phyloP scores from a whole-genome alignment of 2,797 vertebrate species.

The Merluccius polli region DNA sequence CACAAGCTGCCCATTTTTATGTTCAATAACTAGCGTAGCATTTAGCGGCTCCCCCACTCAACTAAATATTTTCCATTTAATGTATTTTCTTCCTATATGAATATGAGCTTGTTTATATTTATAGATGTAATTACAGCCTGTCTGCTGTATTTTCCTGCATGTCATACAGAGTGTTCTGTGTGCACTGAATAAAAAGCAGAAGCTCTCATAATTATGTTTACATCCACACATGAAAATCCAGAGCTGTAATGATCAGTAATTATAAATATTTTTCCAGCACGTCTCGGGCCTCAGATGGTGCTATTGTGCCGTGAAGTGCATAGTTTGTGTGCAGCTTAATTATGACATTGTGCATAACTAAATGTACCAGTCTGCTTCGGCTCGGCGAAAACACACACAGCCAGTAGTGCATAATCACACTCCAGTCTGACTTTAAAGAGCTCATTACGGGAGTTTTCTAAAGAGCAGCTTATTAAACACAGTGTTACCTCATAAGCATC shows the following conservation, averaged over 20 bases:
- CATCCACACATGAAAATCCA: conserved; percentile 72
- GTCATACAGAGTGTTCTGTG: conserved; percentile 67
- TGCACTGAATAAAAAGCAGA: conserved; percentile 70
- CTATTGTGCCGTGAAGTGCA: conserved; percentile 71
- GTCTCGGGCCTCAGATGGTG: conserved; percentile 63
- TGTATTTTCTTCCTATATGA: conserved; percentile 57
- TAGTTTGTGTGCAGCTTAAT: conserved; percentile 89
- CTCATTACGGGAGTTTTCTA: conserved; percentile 99
- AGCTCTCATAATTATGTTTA: conserved; percentile 78
- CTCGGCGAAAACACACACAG: conserved; percentile 85
- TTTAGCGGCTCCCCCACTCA: conserved; percentile 54
- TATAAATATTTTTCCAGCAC: conserved; percentile 74
- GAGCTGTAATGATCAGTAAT: conserved; percentile 78
- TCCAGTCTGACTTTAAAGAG: conserved; percentile 97
- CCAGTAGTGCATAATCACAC: conserved; percentile 83
- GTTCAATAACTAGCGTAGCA: conserved; percentile 57
- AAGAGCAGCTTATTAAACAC: conserved; percentile 99
- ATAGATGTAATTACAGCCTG: conserved; percentile 73
- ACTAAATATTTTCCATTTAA: conserved; percentile 51
- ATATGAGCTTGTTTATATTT: conserved; percentile 76
- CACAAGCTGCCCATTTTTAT: conserved; percentile 31
- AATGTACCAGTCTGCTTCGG: conserved; percentile 88
- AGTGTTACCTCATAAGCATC: conserved; percentile 99
- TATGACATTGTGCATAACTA: conserved; percentile 88
- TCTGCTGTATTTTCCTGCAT: conserved; percentile 73